phyloP scores from a whole-genome alignment of 2,113 vertebrate genomes.

The Sula dactylatra region DNA sequence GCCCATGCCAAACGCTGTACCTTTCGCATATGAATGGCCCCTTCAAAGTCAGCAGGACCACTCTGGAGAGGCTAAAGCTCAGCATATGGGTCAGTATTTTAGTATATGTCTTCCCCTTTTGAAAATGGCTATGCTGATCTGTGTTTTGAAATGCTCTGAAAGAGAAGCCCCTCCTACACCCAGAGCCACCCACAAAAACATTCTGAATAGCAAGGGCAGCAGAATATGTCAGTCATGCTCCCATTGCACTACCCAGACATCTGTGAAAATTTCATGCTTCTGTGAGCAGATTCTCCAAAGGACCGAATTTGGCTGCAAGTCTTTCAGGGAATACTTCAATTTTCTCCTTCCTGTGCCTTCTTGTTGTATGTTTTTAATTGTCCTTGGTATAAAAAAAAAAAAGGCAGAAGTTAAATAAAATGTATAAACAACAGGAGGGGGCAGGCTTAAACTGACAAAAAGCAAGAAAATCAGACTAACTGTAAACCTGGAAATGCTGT shows the following conservation, averaged over 20 bases:
- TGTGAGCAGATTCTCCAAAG: slow-evolving; percentile 27
- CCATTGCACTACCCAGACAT: slow-evolving; percentile 5
- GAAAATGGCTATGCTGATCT: neutral
- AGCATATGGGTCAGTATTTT: neutral
- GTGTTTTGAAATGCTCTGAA: neutral
- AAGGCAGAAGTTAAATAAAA: slow-evolving; percentile 26
- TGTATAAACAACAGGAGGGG: slow-evolving; percentile 50
- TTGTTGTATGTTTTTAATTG: slow-evolving; percentile 40
- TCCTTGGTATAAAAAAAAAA: neutral
- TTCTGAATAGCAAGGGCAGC: neutral
- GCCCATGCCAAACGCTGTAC: neutral
- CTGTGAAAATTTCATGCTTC: slow-evolving; percentile 58
- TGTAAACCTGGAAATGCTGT: neutral
- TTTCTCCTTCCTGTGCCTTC: neutral
- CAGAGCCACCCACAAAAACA: neutral
- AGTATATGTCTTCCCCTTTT: neutral
- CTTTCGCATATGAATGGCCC: neutral
- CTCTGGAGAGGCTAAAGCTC: neutral
- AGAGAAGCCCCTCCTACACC: neutral
- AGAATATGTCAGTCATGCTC: neutral
- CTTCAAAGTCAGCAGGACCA: neutral
- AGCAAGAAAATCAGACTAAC: neutral
- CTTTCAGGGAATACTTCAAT: neutral
- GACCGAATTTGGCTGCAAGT: neutral
- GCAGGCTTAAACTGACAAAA: slow-evolving; percentile 59